Conservation (phyloP, 2,113 vertebrate genomes). For the Neodontobutis hainanensis region DNA sequence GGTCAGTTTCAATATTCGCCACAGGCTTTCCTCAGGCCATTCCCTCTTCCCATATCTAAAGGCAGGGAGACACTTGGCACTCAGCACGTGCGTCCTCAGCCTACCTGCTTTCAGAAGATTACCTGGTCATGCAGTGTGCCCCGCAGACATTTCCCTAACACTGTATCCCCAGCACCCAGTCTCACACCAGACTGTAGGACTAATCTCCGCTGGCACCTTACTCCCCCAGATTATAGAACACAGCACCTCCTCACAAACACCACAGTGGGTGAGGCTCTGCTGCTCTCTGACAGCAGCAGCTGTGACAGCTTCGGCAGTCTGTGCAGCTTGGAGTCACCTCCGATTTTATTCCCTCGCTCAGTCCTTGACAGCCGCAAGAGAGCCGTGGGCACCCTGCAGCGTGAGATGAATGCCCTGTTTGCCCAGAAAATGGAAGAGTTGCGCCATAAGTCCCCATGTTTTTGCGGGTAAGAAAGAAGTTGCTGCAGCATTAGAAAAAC, state of each 20-base stretch:
- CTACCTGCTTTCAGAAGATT: constrained; percentile 22
- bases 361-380: constrained; percentile 81
- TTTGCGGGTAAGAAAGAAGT: constrained; percentile 87
- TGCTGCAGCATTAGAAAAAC: constrained; percentile 38
- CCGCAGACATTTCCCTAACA: constrained; percentile 67
- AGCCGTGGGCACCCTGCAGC: constrained; percentile 90
- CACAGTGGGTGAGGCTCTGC: constrained; percentile 58
- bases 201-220: constrained; percentile 71
- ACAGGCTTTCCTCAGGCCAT: constrained; percentile 35
- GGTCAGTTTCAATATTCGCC: constrained; percentile 34
- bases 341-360: constrained; percentile 66
- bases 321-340: constrained; percentile 81
- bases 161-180: constrained; percentile 39
- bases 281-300: constrained; percentile 86
- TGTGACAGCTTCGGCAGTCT: constrained; percentile 79
- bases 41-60: constrained; percentile 54
- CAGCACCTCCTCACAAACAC: constrained; percentile 41
- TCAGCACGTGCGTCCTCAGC: constrained; percentile 27
- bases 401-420: constrained; percentile 96
- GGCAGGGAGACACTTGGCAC: constrained; percentile 59
- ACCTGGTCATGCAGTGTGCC: constrained; percentile 63
- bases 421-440: constrained; percentile 96
- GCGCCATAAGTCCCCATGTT: constrained; percentile 92
- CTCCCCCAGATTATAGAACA: constrained; percentile 77
- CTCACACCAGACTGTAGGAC: constrained; percentile 70